phyloP scores from a whole-genome alignment of 2,888 invertebrate genomes.

The Troides oblongomaculatus region DNA sequence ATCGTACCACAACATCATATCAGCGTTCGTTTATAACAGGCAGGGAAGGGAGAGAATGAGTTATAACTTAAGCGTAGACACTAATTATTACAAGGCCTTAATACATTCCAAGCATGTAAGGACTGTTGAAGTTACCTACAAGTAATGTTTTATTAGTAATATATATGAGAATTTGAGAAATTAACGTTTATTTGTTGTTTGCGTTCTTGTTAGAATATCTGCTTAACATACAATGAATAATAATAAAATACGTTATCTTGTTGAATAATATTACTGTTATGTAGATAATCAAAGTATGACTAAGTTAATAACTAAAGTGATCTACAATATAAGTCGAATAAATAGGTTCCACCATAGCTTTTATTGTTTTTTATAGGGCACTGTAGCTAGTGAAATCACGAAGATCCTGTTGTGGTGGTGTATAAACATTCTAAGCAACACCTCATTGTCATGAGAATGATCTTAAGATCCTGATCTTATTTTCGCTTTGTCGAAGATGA shows the following conservation, averaged over 20 bases:
- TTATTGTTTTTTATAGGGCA: too few species aligned
- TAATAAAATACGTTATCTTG: not conserved
- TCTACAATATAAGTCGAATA: too few species aligned
- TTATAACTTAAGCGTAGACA: slow-evolving; percentile 7
- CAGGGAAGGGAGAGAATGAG: slow-evolving; percentile 10
- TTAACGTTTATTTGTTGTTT: not conserved
- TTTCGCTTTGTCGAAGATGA: too few species aligned
- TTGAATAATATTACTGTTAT: not conserved
- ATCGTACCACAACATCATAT: slow-evolving; percentile 9
- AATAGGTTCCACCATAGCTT: too few species aligned
- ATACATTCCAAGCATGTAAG: slow-evolving; percentile 17
- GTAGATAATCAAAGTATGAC: too few species aligned
- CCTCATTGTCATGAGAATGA: too few species aligned
- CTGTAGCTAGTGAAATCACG: too few species aligned
- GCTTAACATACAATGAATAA: not conserved
- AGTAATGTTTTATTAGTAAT: slow-evolving; percentile 3
- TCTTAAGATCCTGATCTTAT: too few species aligned
- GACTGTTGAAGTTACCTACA: slow-evolving; percentile 8
- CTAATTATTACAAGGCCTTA: slow-evolving; percentile 20
- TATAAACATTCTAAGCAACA: too few species aligned
- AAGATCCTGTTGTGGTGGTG: too few species aligned
- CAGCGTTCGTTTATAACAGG: slow-evolving; percentile 5
- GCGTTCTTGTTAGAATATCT: not conserved
- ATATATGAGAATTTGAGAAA: not conserved
- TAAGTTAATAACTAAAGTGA: too few species aligned